Evolutionary conservation across 1,140 invertebrate species (phyloP).

Genomic region (Apis laboriosa): DNA sequence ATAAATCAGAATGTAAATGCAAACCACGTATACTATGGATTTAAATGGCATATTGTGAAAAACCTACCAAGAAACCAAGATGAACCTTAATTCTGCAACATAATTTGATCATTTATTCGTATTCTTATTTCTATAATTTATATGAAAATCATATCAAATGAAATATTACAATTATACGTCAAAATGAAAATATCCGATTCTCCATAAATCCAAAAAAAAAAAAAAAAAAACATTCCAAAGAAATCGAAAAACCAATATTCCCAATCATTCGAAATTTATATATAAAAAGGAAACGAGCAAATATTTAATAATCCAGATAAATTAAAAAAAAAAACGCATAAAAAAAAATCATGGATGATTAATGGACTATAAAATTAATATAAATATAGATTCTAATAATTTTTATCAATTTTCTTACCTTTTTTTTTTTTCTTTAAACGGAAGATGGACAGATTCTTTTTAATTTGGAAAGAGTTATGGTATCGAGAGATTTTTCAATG

Average conservation of each 20-base stretch:
- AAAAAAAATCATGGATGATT: too few species aligned
- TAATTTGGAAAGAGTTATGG: too few species aligned
- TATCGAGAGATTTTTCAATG: not conserved
- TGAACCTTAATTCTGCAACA: not conserved
- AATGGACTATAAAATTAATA: too few species aligned
- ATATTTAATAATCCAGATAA: not conserved
- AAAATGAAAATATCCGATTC: too few species aligned
- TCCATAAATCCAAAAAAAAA: too few species aligned
- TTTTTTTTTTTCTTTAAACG: too few species aligned
- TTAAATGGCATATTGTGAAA: not conserved
- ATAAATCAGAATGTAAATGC: conserved; percentile 18
- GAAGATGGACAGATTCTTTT: too few species aligned
- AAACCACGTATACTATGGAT: not conserved
- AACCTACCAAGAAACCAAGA: too few species aligned
- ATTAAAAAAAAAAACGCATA: not conserved
- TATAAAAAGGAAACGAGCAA: not conserved
- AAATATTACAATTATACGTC: not conserved
- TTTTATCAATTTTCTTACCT: too few species aligned
- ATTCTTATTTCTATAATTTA: not conserved
- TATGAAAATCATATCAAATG: not conserved
- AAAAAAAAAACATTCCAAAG: too few species aligned
- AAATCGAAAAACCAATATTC: not conserved
- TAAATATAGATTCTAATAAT: too few species aligned
- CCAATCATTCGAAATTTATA: not conserved
- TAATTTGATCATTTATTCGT: not conserved